Percentiles rank a stretch among this genome's conserved stretches.
Evolutionary conservation across 1,140 invertebrate genomes (phyloP).

Genomic region (Apis mellifera): Amel_HAv3.1 CM009938.2:3465501-3466000

Average conservation of each 20-base stretch:
- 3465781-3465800: conserved; percentile 86
- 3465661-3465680: too few relatives aligned
- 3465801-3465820: conserved; percentile 89
- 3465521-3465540: background rate
- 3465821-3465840: conserved; percentile 89
- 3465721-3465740: conserved; percentile 9
- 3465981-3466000: conserved; percentile 83
- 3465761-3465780: conserved; percentile 83
- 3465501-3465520: background rate
- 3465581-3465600: background rate
- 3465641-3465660: background rate
- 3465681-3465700: too few relatives aligned
- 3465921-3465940: conserved; percentile 81
- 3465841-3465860: conserved; percentile 87
- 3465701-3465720: background rate
- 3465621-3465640: background rate
- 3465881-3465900: conserved; percentile 67
- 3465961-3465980: conserved; percentile 83
- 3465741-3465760: conserved; percentile 51
- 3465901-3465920: conserved; percentile 66
- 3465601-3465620: background rate
- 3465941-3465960: conserved; percentile 79
- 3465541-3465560: background rate
- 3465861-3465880: conserved; percentile 80
- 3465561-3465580: background rate